Conservation (phyloP, 1,140 invertebrate species). For the Pentalonia nigronervosa region DNA sequence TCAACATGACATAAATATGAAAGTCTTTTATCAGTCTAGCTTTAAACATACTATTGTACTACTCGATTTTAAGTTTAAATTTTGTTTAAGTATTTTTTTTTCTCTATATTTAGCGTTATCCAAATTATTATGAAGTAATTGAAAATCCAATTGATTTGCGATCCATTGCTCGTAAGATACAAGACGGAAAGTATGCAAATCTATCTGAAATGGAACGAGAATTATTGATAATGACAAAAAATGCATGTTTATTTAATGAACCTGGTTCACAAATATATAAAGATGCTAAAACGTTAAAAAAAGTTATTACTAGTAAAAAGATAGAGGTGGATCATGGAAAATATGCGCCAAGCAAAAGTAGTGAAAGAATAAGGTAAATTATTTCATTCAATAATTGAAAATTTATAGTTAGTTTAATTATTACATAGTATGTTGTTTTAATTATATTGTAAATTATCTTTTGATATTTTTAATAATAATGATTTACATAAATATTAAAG, state of each 20-base stretch:
- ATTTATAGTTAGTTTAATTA: neutral
- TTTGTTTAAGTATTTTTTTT: neutral
- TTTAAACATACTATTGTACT: neutral
- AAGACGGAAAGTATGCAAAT: slow-evolving; percentile 78
- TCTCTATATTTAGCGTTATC: slow-evolving; percentile 75
- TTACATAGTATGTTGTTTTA: neutral
- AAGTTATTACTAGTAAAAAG: slow-evolving; percentile 73
- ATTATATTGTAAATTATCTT: neutral
- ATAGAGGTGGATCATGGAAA: slow-evolving; percentile 72
- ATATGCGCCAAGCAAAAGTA: slow-evolving; percentile 58
- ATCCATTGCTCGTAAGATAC: slow-evolving; percentile 90
- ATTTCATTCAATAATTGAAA: neutral
- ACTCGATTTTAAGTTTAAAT: neutral
- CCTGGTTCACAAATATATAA: slow-evolving; percentile 96
- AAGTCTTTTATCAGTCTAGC: neutral
- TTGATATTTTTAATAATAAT: neutral
- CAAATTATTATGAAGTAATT: slow-evolving; percentile 96
- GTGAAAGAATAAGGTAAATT: slow-evolving; percentile 60
- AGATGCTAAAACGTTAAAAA: slow-evolving; percentile 89
- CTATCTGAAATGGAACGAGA: slow-evolving; percentile 90
- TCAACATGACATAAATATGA: too few species aligned
- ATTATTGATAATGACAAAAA: slow-evolving; percentile 88
- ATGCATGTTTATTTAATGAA: slow-evolving; percentile 96
- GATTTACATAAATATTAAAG: slow-evolving; percentile 59
- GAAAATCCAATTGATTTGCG: slow-evolving; percentile 95